These are phyloP conservation scores for Hyla sarda DNA, from an alignment of 2,113 vertebrate species.

Conservation along the genomic window DNA sequence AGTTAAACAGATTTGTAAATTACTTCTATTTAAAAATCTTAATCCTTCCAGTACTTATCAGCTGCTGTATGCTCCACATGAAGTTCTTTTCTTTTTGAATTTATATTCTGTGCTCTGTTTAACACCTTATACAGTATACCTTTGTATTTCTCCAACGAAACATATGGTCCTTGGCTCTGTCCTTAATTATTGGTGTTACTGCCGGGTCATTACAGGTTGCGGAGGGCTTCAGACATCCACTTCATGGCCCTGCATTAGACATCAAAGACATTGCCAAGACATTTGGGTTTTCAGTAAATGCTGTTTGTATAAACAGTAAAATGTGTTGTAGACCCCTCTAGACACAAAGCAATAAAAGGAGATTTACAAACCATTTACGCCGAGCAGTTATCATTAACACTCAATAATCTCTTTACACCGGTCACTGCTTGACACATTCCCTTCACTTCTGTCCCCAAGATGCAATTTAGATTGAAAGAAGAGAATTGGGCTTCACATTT, in stretches of 20 bases:
- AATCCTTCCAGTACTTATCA: too few relatives aligned
- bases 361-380: slow-evolving; percentile 44
- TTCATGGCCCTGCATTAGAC: not conserved
- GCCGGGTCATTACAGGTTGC: not conserved
- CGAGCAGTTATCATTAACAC: slow-evolving; percentile 42
- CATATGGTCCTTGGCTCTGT: not conserved
- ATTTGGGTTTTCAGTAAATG: slow-evolving; percentile 18
- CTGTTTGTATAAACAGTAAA: slow-evolving; percentile 27
- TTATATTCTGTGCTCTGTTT: too few relatives aligned
- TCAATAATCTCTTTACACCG: slow-evolving; percentile 35
- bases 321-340: slow-evolving; percentile 34
- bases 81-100: too few relatives aligned
- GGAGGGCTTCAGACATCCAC: not conserved
- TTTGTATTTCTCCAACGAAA: slow-evolving; percentile 16
- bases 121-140: not conserved
- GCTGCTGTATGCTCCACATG: too few relatives aligned
- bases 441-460: not conserved
- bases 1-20: too few relatives aligned
- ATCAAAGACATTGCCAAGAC: slow-evolving; percentile 31
- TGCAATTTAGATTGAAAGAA: not conserved
- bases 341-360: slow-evolving; percentile 25
- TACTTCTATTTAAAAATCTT: too few relatives aligned
- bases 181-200: not conserved
- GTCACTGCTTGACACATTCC: slow-evolving; percentile 13
- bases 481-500: not conserved